Percentiles rank a stretch among this genome's conserved stretches.
phyloP scores from a whole-genome alignment of 2,888 invertebrate genomes.

The Macrophya annulata region DNA sequence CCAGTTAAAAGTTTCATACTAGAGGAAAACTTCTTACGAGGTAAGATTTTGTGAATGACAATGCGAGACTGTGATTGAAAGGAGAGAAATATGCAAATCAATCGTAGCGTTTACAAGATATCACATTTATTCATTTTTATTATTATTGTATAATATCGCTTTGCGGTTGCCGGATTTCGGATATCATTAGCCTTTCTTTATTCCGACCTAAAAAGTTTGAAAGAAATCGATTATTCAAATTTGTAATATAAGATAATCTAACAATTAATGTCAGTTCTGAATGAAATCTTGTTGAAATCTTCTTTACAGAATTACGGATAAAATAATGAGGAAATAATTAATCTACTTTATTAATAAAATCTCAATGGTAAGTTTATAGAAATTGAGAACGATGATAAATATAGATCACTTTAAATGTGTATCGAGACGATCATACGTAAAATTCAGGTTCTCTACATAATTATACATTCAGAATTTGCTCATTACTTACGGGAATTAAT shows the following conservation, averaged over 20 bases:
- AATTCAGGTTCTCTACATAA: not conserved
- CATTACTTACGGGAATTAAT: conserved; percentile 29
- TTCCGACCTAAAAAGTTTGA: not conserved
- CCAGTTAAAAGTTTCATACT: conserved; percentile 29
- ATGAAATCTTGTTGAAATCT: conserved; percentile 15
- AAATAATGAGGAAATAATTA: not conserved
- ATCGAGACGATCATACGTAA: conserved; percentile 9
- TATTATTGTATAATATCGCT: conserved; percentile 50
- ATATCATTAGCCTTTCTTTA: conserved; percentile 49
- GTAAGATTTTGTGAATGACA: conserved; percentile 22
- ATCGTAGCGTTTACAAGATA: conserved; percentile 55
- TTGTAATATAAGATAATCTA: conserved; percentile 19
- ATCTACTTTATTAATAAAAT: not conserved
- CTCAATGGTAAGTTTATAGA: not conserved
- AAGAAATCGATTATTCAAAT: conserved; percentile 14
- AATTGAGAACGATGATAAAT: not conserved
- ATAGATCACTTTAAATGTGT: not conserved
- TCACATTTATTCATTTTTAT: conserved; percentile 57
- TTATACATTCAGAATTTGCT: conserved; percentile 25
- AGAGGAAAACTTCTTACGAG: not conserved
- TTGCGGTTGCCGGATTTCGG: conserved; percentile 55
- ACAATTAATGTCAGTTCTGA: conserved; percentile 25
- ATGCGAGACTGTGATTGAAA: conserved; percentile 54
- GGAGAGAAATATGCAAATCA: conserved; percentile 51
- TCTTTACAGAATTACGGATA: not conserved